Conservation (phyloP, 2,113 vertebrate species). For the Crypturellus undulatus region DNA sequence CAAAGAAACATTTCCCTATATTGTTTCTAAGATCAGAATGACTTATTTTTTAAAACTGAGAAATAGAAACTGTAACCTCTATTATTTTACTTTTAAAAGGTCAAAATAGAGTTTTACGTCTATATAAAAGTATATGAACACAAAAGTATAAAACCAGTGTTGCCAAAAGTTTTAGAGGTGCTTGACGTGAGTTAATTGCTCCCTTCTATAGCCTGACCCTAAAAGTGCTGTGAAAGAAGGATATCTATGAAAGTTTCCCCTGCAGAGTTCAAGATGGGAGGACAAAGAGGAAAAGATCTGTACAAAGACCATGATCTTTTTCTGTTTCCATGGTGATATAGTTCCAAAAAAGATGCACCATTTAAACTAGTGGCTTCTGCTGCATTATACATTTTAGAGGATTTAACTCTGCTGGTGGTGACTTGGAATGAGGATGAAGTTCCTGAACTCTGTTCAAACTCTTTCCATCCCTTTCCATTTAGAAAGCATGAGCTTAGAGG, state of each 20-base stretch:
- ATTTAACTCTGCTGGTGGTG: not conserved
- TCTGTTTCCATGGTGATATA: conserved; percentile 10
- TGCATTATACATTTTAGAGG: not conserved
- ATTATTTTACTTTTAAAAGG: not conserved
- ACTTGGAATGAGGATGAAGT: not conserved
- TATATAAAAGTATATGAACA: not conserved
- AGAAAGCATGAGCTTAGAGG: not conserved
- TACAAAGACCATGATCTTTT: conserved; percentile 8
- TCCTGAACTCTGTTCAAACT: not conserved
- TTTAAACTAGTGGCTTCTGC: not conserved
- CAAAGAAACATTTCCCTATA: not conserved
- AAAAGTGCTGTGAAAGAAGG: not conserved
- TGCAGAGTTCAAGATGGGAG: not conserved
- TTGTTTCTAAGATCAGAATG: not conserved
- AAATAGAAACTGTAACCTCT: not conserved
- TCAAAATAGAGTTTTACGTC: not conserved
- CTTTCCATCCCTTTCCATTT: not conserved
- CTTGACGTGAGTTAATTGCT: conserved; percentile 24
- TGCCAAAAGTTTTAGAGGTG: not conserved
- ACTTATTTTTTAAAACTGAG: not conserved
- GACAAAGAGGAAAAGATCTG: not conserved
- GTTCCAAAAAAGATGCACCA: not conserved
- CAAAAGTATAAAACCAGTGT: not conserved
- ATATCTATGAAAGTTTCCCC: not conserved
- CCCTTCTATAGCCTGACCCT: not conserved